Evolutionary conservation across 2,888 invertebrate species (phyloP), one percentile per base, ranked within the genome.

Genomic region (Agelastica alni): DNA sequence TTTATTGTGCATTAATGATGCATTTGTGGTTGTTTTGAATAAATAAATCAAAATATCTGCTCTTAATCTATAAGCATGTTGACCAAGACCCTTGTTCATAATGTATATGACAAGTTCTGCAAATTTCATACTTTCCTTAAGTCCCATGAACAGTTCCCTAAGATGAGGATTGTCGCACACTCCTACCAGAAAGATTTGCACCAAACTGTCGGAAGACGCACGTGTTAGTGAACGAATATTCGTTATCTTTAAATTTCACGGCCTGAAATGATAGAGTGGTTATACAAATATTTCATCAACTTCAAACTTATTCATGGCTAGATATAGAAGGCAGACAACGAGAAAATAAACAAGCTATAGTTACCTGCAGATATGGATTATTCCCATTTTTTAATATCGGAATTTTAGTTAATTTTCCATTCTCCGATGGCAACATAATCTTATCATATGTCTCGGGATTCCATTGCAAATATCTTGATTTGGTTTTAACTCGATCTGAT

Each of bases 161-260:
- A n/a, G n/a, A n/a, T n/a, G n/a, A n/a, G n/a, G n/a, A n/a, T n/a
- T n/a, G n/a, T n/a, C n/a, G n/a, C n/a, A n/a, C n/a, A n/a, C n/a
- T n/a, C n/a, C n/a, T n/a, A n/a, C n/a, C n/a, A 3, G 10, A 28
- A 43, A 43, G 12, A 43, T 4, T 17, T 43, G 43, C 7, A 43
- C 12, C 7, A 43, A 16, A 43, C 28, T 43, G 10, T 43, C 43
- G 14, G 28, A 43, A 14, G 43, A n/a, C 43, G 18, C 43, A 30
- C 12, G 43, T 43, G 14, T 30, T 28, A n/a, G 16, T 9, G 10
- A 14, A 43, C 3, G 43, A 43, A 16, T 16, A 43, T 14, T 43
- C 28, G 26, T 12, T 16, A 14, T 43, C 14, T n/a, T 10, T 14
- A 14, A 28, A 28, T 43, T 43, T 43, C 9, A 43, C 10, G 12